Evolutionary conservation across 2,113 vertebrate genomes (phyloP).

Genomic region (Ardeotis arabs): DNA sequence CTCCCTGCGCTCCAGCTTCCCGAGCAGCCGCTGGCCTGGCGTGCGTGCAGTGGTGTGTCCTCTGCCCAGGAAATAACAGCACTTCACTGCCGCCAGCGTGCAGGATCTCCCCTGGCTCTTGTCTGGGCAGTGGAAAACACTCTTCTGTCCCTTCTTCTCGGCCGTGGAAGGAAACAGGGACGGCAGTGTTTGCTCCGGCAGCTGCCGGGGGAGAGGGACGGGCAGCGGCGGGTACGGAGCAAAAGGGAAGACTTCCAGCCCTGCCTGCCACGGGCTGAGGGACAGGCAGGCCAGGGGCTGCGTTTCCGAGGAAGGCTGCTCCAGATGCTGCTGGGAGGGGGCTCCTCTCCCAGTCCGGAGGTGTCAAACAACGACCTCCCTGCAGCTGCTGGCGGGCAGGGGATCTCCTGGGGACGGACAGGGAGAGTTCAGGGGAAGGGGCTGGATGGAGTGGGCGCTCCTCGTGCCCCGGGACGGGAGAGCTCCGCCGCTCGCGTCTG

Average conservation of each 20-base stretch:
- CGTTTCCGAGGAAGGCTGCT: background rate
- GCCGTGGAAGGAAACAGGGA: background rate
- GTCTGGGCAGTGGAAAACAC: background rate
- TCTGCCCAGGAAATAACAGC: background rate
- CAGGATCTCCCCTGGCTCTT: background rate
- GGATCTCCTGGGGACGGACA: background rate
- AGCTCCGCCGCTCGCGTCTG: rapidly evolving
- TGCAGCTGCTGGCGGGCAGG: too few species aligned
- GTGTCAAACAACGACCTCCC: too few species aligned
- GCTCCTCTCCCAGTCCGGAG: background rate
- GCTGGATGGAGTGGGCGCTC: background rate
- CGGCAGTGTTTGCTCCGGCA: background rate
- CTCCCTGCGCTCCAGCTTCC: background rate
- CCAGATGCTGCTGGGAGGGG: background rate
- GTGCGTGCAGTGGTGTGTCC: rapidly evolving
- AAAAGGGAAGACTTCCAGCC: background rate
- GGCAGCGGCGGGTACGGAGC: background rate
- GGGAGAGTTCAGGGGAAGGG: background rate
- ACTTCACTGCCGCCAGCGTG: rapidly evolving
- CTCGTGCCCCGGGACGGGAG: background rate
- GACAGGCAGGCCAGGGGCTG: background rate
- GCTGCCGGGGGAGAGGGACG: background rate
- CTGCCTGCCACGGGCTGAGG: background rate
- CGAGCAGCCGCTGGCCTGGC: background rate
- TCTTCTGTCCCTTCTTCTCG: background rate